Conservation (phyloP, 2,888 invertebrate genomes). For the Hemicrepidius hirtus region DNA sequence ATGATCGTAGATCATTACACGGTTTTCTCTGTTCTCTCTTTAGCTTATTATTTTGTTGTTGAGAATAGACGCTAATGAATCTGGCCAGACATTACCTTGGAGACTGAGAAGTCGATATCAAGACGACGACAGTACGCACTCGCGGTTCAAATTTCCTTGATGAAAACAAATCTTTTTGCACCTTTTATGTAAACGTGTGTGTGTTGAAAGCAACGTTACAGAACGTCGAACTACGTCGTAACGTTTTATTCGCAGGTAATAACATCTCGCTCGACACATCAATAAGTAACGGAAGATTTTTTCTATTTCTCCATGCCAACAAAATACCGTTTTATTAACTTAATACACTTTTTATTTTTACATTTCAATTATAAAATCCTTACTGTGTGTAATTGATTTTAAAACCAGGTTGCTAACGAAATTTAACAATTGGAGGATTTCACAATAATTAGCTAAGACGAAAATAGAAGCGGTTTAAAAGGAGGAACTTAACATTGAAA, state of each 20-base stretch:
- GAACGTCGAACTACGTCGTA: background rate
- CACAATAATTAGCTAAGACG: too few species aligned
- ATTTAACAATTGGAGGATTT: too few species aligned
- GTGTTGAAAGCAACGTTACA: conserved; percentile 6
- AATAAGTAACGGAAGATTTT: too few species aligned
- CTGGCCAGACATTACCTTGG: conserved; percentile 47
- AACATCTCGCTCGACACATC: too few species aligned
- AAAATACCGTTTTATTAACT: too few species aligned
- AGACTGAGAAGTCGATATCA: conserved; percentile 38
- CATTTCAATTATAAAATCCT: too few species aligned
- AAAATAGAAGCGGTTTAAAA: too few species aligned
- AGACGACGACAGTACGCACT: conserved; percentile 39
- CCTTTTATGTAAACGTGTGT: conserved; percentile 4
- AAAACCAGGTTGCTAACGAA: too few species aligned
- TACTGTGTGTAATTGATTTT: too few species aligned
- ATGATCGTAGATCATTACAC: conserved; percentile 5
- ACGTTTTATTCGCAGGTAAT: background rate
- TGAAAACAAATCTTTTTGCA: conserved; percentile 31
- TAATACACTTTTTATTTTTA: too few species aligned
- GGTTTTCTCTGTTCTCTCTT: conserved; percentile 6
- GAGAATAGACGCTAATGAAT: conserved; percentile 41
- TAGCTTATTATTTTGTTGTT: conserved; percentile 33
- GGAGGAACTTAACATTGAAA: too few species aligned
- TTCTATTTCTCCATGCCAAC: background rate
- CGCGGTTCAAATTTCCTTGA: conserved; percentile 32